Conservation (phyloP, 2,113 vertebrate species). For the Ochotona curzoniae region DNA sequence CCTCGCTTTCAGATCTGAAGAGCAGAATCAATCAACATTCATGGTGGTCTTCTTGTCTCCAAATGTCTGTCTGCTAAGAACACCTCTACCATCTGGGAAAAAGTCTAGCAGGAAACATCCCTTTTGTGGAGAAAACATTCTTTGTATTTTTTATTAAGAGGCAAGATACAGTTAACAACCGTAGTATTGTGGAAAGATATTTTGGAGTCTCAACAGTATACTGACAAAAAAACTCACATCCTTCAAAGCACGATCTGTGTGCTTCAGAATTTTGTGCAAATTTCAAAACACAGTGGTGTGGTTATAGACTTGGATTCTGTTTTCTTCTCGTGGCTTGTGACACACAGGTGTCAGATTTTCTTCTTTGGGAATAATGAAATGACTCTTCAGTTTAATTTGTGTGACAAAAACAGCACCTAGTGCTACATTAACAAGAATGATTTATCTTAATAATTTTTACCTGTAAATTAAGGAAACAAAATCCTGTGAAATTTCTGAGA, state of each 20-base stretch:
- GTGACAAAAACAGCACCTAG: constrained; percentile 7
- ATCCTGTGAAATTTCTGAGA: constrained; percentile 47
- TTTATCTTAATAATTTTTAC: constrained; percentile 64
- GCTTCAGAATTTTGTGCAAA: neutral
- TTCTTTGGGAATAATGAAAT: constrained; percentile 3
- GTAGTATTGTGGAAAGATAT: neutral
- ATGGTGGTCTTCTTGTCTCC: constrained; percentile 3
- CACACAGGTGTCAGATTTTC: constrained; percentile 41
- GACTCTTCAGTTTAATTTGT: constrained; percentile 47
- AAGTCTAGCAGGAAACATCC: neutral
- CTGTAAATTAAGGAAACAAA: constrained; percentile 43
- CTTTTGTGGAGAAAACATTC: neutral
- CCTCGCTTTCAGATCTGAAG: neutral
- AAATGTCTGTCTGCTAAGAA: neutral
- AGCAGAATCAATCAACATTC: neutral
- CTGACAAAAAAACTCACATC: neutral
- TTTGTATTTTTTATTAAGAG: neutral
- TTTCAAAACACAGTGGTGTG: constrained; percentile 18
- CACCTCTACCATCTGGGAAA: neutral
- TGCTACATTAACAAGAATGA: constrained; percentile 49
- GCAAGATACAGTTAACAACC: neutral
- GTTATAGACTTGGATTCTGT: constrained; percentile 38
- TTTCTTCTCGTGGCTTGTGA: constrained; percentile 48
- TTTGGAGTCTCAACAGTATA: constrained; percentile 31
- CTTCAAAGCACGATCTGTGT: constrained; percentile 21